A percentile compares a stretch with the other conserved stretches of the same genome.
phyloP scores from a whole-genome alignment of 2,113 vertebrate genomes.

The Montifringilla adamsi region DNA sequence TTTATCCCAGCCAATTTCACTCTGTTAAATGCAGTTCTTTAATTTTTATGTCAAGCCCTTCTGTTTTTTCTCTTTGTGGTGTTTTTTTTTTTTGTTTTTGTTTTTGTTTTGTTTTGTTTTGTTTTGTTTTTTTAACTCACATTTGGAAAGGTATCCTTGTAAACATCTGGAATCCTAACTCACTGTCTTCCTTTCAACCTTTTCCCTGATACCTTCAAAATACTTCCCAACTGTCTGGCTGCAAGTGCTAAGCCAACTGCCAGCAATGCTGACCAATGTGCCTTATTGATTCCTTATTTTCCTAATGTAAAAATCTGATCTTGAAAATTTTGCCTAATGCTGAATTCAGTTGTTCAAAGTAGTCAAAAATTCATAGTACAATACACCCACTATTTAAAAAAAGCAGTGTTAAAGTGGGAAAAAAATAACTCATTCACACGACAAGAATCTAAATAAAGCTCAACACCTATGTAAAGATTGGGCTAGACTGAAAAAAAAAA shows the following conservation, averaged over 20 bases:
- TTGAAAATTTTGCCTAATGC: background rate
- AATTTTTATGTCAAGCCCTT: background rate
- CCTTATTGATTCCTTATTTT: background rate
- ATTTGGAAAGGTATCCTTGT: background rate
- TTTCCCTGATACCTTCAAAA: background rate
- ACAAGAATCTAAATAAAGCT: background rate
- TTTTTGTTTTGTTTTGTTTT: too few species aligned
- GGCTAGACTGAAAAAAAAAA: background rate
- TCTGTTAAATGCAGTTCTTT: background rate
- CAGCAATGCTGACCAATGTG: background rate
- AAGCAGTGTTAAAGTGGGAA: background rate
- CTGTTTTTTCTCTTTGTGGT: background rate
- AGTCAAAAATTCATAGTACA: background rate
- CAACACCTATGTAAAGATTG: background rate
- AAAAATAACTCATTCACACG: background rate
- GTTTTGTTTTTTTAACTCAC: background rate
- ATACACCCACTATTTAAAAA: background rate
- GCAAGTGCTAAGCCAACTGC: background rate
- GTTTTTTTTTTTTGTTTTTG: background rate
- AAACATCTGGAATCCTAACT: background rate
- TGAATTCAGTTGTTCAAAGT: background rate
- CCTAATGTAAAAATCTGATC: background rate
- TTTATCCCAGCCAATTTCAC: background rate
- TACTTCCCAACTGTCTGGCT: background rate
- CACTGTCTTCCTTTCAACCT: background rate